Conservation (phyloP, 2,113 vertebrate genomes). For the Pachyramphus minor region DNA sequence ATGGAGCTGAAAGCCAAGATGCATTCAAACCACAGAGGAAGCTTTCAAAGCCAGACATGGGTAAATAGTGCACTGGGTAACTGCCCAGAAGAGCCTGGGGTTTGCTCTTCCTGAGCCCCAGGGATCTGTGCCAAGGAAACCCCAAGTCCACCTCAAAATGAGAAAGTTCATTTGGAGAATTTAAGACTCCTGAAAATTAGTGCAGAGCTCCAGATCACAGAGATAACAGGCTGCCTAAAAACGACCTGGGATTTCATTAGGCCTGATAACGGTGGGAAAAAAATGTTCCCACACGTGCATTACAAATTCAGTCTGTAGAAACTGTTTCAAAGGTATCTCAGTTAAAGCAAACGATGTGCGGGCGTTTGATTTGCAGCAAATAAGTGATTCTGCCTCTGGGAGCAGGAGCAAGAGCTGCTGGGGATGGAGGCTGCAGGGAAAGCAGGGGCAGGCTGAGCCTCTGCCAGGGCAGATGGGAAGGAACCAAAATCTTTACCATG, state of each 20-base stretch:
- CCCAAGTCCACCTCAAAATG: fast-evolving
- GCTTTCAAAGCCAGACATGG: neutral
- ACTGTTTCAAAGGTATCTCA: neutral
- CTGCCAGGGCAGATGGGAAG: fast-evolving
- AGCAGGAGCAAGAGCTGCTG: neutral
- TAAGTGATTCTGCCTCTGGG: neutral
- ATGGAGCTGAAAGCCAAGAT: neutral
- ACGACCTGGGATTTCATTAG: slow-evolving; percentile 6
- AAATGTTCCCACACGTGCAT: neutral
- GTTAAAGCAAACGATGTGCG: neutral
- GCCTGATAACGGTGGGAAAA: neutral
- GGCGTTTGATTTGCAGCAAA: neutral
- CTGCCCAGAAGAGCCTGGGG: neutral
- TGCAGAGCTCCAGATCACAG: neutral
- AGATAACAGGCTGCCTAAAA: neutral
- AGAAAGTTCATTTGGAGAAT: neutral
- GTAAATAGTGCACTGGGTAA: neutral
- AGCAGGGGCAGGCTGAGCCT: neutral
- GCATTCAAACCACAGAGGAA: neutral
- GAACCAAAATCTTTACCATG: fast-evolving
- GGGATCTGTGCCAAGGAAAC: fast-evolving
- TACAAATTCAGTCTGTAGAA: neutral
- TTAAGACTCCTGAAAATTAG: neutral
- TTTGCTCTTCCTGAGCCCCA: neutral
- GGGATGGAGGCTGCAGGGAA: neutral